Percentiles rank a stretch among this genome's conserved stretches.
Evolutionary conservation across 2,113 vertebrate species (phyloP).

Genomic region (Smithornis capensis): DNA sequence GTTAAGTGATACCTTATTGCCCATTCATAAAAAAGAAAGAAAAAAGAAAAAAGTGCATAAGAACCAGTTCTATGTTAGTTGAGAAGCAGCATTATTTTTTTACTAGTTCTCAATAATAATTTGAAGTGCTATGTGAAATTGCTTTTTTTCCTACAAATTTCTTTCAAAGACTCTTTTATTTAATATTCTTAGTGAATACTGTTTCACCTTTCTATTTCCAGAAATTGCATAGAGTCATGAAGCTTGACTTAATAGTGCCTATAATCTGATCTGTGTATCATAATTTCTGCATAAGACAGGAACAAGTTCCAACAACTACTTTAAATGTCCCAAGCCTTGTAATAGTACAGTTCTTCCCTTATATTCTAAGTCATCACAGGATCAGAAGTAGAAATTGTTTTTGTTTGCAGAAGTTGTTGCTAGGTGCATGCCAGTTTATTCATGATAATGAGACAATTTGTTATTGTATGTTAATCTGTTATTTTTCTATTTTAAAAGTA

Average conservation of each 20-base stretch:
- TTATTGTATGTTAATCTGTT: not conserved
- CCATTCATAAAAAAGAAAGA: not conserved
- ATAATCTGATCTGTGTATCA: accelerated
- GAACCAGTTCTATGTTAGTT: not conserved
- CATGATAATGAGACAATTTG: not conserved
- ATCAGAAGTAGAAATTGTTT: not conserved
- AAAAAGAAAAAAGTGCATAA: accelerated
- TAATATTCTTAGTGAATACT: not conserved
- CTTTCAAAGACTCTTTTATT: not conserved
- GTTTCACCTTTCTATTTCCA: not conserved
- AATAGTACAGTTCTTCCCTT: not conserved
- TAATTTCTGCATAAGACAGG: not conserved
- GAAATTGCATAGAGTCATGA: not conserved
- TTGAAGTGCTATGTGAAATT: not conserved
- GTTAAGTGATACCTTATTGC: not conserved
- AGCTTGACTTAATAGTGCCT: not conserved
- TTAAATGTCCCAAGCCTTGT: not conserved
- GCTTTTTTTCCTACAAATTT: not conserved
- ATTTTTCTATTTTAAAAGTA: constrained; percentile 13
- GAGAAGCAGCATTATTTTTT: not conserved
- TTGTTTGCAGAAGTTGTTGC: not conserved
- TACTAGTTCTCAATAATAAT: not conserved
- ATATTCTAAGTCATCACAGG: not conserved
- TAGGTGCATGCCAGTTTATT: not conserved
- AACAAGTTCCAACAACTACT: not conserved